Evolutionary conservation across 1,140 invertebrate genomes (phyloP), one percentile per base, ranked within the genome.

Genomic region (Brachionus asplanchnoidis): DNA sequence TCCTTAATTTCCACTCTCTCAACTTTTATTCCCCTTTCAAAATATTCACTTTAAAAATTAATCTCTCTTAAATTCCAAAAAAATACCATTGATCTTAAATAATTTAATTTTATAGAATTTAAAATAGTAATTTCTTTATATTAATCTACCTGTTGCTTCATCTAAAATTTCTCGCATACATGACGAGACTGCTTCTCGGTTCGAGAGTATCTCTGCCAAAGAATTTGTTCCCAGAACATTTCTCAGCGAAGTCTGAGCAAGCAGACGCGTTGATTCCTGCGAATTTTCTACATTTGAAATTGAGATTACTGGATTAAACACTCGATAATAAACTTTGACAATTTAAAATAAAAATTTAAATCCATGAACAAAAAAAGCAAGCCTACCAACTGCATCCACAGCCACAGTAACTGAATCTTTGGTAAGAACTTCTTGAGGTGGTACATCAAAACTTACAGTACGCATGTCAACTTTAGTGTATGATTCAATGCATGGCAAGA

Each of bases 391-490:
- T 53, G 86, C 86, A 32, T 86, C 80, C 14, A 86, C 86, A n/a
- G 77, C 83, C 6, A 86, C 85, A 60, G 86, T 85, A 4, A 86
- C 86, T 28, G 70, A 80, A 70, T 86, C 86, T 75, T 82, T 86
- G 14, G 86, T 86, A 26, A 86, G 50, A 23, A 86, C 78, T 70
- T 86, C 86, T 32, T 86, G 86, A 11, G 77, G 84, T 20, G 86
- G 86, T 26, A 86, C 85, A 68, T 86, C 85, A 73, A 86, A 85
- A 20, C 82, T 73, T 9, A 85, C 68, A 6, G 85, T 86, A 36
- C 85, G 83, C 77, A 86, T 56, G 53, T 86, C 85, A 44, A 86
- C 86, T 36, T 75, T 56, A 17, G 40, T 36, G 36, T 60, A 73
- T 12, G 36, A 78, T 42, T 86, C 85, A 50, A 86, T 66, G 26